These are phyloP conservation scores for Neodon shergylaensis DNA, from an alignment of 2,113 vertebrate genomes.

Conservation along the genomic window DNA sequence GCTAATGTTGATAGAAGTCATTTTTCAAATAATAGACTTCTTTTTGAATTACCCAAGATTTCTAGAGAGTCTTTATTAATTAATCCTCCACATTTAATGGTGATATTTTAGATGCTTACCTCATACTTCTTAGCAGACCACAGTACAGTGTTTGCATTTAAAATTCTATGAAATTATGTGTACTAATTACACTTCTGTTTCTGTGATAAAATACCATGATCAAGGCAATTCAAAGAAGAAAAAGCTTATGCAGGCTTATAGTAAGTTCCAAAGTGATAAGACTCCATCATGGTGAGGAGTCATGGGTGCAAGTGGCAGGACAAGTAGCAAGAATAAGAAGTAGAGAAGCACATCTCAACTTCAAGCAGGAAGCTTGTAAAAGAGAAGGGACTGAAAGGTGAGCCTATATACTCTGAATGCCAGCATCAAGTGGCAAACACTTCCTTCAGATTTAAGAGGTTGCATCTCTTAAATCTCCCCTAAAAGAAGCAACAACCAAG, in stretches of 20 bases:
- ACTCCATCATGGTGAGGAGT: not conserved
- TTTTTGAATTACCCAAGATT: not conserved
- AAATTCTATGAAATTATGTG: constrained; percentile 11
- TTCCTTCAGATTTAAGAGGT: not conserved
- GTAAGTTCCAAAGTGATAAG: not conserved
- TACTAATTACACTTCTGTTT: not conserved
- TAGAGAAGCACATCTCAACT: not conserved
- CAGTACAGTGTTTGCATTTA: constrained; percentile 15
- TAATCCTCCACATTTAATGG: not conserved
- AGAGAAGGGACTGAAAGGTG: not conserved
- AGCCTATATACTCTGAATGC: not conserved
- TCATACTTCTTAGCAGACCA: not conserved
- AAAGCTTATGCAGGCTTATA: not conserved
- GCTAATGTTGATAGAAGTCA: constrained; percentile 11
- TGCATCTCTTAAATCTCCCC: not conserved
- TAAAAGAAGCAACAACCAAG: not conserved
- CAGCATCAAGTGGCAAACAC: not conserved
- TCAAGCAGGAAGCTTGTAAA: not conserved
- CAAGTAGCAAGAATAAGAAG: not conserved
- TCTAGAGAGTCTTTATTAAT: constrained; percentile 18
- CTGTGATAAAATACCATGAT: not conserved
- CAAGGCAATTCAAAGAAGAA: not conserved
- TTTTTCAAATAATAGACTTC: constrained; percentile 25
- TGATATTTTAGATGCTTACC: not conserved
- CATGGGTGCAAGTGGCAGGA: not conserved